A percentile compares a stretch with the other conserved stretches of the same genome.
Conservation (phyloP, 1,140 invertebrate genomes). For the Ericerus pela region DNA sequence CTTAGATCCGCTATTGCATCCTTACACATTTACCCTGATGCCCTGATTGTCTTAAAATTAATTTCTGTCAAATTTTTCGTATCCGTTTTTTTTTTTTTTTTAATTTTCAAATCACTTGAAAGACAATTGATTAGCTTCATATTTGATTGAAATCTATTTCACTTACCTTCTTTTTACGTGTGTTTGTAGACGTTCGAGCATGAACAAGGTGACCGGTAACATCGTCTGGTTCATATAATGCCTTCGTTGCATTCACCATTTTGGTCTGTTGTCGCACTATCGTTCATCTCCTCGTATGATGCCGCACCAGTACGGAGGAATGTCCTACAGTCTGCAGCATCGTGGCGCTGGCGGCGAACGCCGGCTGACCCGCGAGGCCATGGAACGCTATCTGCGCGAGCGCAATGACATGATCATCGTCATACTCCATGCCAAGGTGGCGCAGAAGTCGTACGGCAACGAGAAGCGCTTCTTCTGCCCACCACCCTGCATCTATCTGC, state of each 20-base stretch:
- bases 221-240: neutral
- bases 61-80: no score
- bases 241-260: no score
- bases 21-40: no score
- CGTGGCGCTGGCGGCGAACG: slow-evolving; percentile 65
- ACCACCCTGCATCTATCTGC: slow-evolving; percentile 96
- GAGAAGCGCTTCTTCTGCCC: slow-evolving; percentile 99
- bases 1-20: no score
- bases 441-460: slow-evolving; percentile 99
- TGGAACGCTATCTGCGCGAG: slow-evolving; percentile 88
- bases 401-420: slow-evolving; percentile 91
- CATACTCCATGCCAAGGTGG: slow-evolving; percentile 95
- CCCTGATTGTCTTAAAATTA: no score
- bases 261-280: neutral
- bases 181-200: no score
- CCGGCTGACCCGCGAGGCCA: slow-evolving; percentile 77
- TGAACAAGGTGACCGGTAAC: neutral
- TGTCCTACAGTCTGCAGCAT: slow-evolving; percentile 54
- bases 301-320: slow-evolving; percentile 58
- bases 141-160: no score
- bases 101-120: no score
- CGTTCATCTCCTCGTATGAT: slow-evolving; percentile 33
- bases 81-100: no score
- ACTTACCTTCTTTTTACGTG: no score
- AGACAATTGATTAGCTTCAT: no score